These are phyloP conservation scores for Embiotoca jacksoni DNA, from an alignment of 2,113 vertebrate genomes.

Conservation along the genomic window DNA sequence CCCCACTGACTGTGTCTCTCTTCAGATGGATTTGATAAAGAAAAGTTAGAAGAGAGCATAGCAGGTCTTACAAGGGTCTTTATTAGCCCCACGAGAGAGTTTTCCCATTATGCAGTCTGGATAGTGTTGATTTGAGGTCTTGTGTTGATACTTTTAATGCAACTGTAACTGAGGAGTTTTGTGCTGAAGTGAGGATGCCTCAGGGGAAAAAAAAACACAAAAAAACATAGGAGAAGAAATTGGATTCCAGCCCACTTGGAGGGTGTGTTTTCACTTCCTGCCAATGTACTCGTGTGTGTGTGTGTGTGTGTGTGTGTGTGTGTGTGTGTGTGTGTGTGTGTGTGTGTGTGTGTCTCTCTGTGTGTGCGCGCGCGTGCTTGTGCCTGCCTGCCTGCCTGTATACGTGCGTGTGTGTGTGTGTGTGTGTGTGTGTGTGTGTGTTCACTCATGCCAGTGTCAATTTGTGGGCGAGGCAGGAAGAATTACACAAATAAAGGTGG, in stretches of 20 bases:
- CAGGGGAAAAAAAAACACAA: background rate
- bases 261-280: constrained; percentile 68
- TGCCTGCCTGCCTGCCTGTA: background rate
- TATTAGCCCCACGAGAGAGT: background rate
- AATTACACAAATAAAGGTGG: constrained; percentile 68
- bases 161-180: background rate
- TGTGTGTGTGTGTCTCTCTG: background rate
- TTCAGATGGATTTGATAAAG: constrained; percentile 44
- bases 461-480: constrained; percentile 56
- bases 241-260: constrained; percentile 33
- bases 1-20: background rate
- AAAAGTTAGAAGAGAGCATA: background rate
- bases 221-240: background rate
- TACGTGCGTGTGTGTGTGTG: background rate
- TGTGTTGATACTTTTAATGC: background rate
- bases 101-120: background rate
- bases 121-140: background rate
- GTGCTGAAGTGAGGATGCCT: constrained; percentile 13
- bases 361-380: no score
- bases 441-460: constrained; percentile 28
- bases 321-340: background rate
- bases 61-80: background rate
- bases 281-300: constrained; percentile 16
- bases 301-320: background rate
- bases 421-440: constrained; percentile 2